phyloP scores from a whole-genome alignment of 2,797 vertebrate species.

The Chloroceryle inda region DNA sequence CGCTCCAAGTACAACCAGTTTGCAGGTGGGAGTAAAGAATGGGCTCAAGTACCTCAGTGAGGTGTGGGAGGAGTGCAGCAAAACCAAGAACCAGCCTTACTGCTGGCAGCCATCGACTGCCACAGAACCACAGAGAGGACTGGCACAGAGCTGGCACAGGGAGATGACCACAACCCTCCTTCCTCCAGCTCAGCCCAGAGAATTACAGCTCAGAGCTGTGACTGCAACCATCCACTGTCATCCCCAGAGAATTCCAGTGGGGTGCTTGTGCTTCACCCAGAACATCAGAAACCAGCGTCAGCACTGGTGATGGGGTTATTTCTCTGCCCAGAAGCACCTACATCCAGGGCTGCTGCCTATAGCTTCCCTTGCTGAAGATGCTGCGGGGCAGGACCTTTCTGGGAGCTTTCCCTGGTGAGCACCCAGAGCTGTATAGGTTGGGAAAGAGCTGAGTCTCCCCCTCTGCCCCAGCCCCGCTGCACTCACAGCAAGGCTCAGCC shows the following conservation, averaged over 20 bases:
- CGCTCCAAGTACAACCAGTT: not conserved
- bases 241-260: not conserved
- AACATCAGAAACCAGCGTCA: not conserved
- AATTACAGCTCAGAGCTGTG: not conserved
- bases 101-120: not conserved
- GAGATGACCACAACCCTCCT: not conserved
- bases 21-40: not conserved
- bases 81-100: not conserved
- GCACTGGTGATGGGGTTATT: rapidly evolving
- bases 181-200: not conserved
- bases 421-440: rapidly evolving
- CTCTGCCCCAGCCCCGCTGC: rapidly evolving
- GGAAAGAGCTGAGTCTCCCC: not conserved
- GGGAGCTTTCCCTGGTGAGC: not conserved
- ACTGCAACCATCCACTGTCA: not conserved
- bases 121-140: not conserved
- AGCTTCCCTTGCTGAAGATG: not conserved
- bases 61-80: not conserved
- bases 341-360: not conserved
- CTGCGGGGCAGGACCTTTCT: not conserved
- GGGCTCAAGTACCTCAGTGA: not conserved
- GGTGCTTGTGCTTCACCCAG: too few species aligned
- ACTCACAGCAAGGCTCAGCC: not conserved
- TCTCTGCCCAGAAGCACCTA: not conserved
- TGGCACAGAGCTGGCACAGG: not conserved